Conservation (phyloP, 2,797 vertebrate species). For the Cyprinodon diabolis region DNA sequence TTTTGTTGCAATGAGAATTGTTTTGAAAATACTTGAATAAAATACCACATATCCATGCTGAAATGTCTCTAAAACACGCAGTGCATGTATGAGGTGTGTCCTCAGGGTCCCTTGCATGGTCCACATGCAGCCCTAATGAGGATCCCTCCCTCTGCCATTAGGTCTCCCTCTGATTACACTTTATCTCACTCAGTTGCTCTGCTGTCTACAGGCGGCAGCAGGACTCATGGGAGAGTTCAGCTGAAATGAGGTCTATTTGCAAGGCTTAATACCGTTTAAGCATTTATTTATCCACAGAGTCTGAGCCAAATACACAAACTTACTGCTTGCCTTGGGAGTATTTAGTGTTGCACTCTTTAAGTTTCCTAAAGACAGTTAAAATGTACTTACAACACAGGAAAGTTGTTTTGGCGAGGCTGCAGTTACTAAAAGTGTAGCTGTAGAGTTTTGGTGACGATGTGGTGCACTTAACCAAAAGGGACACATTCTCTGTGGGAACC, state of each 20-base stretch:
- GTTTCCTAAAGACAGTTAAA: neutral
- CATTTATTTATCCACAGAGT: constrained; percentile 20
- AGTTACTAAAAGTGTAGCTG: neutral
- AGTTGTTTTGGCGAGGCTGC: neutral
- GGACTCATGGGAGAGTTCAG: constrained; percentile 49
- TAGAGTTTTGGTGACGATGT: constrained; percentile 7
- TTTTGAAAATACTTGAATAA: neutral
- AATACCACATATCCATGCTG: neutral
- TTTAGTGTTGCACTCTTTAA: neutral
- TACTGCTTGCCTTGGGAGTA: neutral
- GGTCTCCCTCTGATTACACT: constrained; percentile 55
- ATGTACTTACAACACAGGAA: neutral
- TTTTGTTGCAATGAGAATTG: neutral
- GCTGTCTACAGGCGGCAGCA: constrained; percentile 13
- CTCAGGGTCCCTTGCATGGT: constrained; percentile 54
- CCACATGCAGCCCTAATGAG: constrained; percentile 61
- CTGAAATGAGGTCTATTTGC: constrained; percentile 38
- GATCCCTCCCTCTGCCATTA: constrained; percentile 63
- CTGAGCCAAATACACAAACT: neutral
- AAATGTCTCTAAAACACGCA: constrained; percentile 7
- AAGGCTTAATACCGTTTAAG: constrained; percentile 17
- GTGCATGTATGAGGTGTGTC: constrained; percentile 6
- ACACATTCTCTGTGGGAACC: constrained; percentile 26
- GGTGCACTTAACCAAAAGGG: neutral
- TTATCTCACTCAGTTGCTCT: constrained; percentile 52